These are phyloP conservation scores for Hydrotaea cyrtoneurina DNA, from an alignment of 2,888 invertebrate genomes.

Conservation along the genomic window DNA sequence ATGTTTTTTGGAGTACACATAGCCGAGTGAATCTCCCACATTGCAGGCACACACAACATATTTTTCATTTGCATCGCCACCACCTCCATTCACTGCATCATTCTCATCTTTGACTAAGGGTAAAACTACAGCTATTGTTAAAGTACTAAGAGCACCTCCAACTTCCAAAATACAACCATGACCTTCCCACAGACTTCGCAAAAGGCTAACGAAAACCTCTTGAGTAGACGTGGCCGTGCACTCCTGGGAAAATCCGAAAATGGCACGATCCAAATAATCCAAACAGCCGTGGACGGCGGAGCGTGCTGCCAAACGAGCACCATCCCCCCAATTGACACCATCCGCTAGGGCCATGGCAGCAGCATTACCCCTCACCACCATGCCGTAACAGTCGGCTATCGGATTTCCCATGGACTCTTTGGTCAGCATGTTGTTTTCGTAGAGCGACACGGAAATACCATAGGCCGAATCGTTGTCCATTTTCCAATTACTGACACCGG, in stretches of 20 bases:
- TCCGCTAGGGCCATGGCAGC: constrained; percentile 91
- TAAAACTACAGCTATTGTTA: constrained; percentile 89
- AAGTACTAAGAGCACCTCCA: constrained; percentile 90
- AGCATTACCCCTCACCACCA: constrained; percentile 87
- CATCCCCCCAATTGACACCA: constrained; percentile 96
- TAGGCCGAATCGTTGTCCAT: constrained; percentile 80
- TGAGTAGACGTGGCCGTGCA: constrained; percentile 82
- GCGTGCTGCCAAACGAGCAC: constrained; percentile 90
- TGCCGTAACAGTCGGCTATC: constrained; percentile 92
- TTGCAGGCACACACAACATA: constrained; percentile 92
- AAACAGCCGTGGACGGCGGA: constrained; percentile 93
- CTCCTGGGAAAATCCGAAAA: constrained; percentile 82
- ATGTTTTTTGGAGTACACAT: constrained; percentile 87
- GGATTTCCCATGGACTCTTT: constrained; percentile 88
- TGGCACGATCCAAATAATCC: constrained; percentile 89
- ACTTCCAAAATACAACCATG: constrained; percentile 92
- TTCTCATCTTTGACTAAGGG: constrained; percentile 80
- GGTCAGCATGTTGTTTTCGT: constrained; percentile 91
- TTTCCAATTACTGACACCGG: constrained; percentile 80
- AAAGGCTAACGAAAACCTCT: constrained; percentile 89
- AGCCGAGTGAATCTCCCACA: constrained; percentile 94
- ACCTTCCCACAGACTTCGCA: constrained; percentile 91
- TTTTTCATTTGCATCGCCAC: constrained; percentile 75
- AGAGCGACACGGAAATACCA: constrained; percentile 85
- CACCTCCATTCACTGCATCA: constrained; percentile 33